Percentiles rank a stretch among this genome's conserved stretches.
Evolutionary conservation across 2,797 vertebrate species (phyloP).

Genomic region (Perodicticus potto): DNA sequence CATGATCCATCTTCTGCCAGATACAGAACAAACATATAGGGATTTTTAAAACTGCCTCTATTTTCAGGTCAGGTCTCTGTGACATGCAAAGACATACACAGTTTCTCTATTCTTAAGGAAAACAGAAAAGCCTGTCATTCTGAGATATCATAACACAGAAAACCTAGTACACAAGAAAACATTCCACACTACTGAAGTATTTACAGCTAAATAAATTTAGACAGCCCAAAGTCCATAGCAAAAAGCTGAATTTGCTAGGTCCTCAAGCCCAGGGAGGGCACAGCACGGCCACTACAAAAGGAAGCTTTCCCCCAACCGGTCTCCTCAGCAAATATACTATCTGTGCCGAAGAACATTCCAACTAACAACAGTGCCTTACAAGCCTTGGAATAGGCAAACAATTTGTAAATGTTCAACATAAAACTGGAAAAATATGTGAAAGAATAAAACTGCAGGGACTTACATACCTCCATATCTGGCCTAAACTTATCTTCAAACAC

Average conservation of each 20-base stretch:
- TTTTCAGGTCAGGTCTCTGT: slow-evolving; percentile 51
- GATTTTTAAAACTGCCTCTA: not conserved
- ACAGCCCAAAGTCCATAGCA: not conserved
- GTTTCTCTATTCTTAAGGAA: slow-evolving; percentile 55
- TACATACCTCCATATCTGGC: slow-evolving; percentile 94
- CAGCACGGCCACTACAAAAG: not conserved
- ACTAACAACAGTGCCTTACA: not conserved
- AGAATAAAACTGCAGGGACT: slow-evolving; percentile 49
- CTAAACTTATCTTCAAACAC: slow-evolving; percentile 98
- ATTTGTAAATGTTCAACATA: not conserved
- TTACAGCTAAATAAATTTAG: not conserved
- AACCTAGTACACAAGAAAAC: slow-evolving; percentile 26
- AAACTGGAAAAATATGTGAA: slow-evolving; percentile 50
- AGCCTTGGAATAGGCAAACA: not conserved
- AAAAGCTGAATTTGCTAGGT: not conserved
- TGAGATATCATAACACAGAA: slow-evolving; percentile 1
- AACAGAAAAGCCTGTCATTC: slow-evolving; percentile 55
- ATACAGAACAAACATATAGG: not conserved
- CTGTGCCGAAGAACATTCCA: not conserved
- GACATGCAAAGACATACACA: not conserved
- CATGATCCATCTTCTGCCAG: not conserved
- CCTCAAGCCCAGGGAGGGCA: not conserved
- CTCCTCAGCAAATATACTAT: slow-evolving; percentile 4
- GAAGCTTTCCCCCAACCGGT: not conserved
- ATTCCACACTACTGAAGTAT: not conserved